Percentiles rank a stretch among this genome's conserved stretches.
phyloP scores from a whole-genome alignment of 2,888 invertebrate species.

The Clanis bilineata region DNA sequence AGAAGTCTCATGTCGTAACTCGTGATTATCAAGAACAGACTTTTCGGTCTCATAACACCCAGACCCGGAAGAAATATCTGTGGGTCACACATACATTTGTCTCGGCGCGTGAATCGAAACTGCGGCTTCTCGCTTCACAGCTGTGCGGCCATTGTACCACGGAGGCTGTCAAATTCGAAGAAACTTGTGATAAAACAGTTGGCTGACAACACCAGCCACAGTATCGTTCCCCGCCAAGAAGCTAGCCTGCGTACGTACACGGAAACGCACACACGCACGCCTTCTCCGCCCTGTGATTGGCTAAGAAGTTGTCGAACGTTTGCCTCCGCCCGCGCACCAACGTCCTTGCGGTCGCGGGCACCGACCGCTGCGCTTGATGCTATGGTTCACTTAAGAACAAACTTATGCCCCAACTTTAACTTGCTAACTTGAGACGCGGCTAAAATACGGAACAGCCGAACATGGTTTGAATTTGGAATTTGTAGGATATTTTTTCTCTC shows the following conservation, averaged over 20 bases:
- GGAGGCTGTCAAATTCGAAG: background rate
- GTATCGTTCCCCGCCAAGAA: constrained; percentile 51
- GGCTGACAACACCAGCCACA: constrained; percentile 44
- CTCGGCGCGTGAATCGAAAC: no score
- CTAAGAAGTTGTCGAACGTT: constrained; percentile 53
- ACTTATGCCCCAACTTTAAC: constrained; percentile 24
- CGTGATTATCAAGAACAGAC: no score
- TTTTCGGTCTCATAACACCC: no score
- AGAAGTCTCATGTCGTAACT: no score
- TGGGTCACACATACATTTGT: no score
- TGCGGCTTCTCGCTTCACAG: no score
- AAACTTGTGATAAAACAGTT: background rate
- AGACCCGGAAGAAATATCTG: no score
- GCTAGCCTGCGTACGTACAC: constrained; percentile 37
- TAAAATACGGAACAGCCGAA: background rate
- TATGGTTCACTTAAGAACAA: constrained; percentile 35
- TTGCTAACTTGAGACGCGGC: background rate
- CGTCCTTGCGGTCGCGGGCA: constrained; percentile 77
- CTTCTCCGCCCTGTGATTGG: constrained; percentile 44
- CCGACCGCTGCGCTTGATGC: constrained; percentile 63
- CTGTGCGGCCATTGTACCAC: no score
- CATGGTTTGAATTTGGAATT: background rate
- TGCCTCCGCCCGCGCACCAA: constrained; percentile 76
- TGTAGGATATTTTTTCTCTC: background rate
- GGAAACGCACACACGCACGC: constrained; percentile 35